Evolutionary conservation across 2,113 vertebrate species (phyloP).

Genomic region (Oncorhynchus nerka): DNA sequence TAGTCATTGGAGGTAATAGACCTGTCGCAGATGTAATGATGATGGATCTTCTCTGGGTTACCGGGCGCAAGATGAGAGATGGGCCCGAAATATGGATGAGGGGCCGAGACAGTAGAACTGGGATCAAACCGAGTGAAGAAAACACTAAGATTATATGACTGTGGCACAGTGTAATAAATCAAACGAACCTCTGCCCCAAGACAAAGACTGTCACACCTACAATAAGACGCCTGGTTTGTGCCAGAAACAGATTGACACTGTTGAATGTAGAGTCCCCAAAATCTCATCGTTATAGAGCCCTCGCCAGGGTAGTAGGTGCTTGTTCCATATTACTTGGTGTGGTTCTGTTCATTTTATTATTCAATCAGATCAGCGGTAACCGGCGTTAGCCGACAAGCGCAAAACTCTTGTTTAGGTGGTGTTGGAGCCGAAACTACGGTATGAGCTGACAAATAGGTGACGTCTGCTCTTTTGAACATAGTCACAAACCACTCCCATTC

Average conservation of each 20-base stretch:
- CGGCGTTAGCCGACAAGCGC: too few species aligned
- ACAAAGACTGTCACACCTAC: not conserved
- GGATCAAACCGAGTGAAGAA: constrained; percentile 39
- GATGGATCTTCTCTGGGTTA: constrained; percentile 44
- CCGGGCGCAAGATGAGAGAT: constrained; percentile 8
- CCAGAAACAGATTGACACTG: not conserved
- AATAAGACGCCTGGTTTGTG: not conserved
- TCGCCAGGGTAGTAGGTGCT: not conserved
- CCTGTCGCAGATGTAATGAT: constrained; percentile 49
- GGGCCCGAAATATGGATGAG: constrained; percentile 6
- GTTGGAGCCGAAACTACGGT: too few species aligned
- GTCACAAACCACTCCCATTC: too few species aligned
- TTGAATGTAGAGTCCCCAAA: not conserved
- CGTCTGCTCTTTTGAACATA: too few species aligned
- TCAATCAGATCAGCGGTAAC: too few species aligned
- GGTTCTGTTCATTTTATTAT: too few species aligned
- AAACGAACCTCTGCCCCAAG: constrained; percentile 13
- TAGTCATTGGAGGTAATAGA: constrained; percentile 47
- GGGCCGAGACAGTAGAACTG: constrained; percentile 17
- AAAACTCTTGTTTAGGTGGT: too few species aligned
- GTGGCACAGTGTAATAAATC: constrained; percentile 42
- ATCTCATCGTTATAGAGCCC: not conserved
- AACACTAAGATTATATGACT: constrained; percentile 46
- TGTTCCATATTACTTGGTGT: not conserved
- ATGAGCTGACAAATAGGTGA: too few species aligned